Conservation (phyloP, 92 coral and sea anemone genomes). For the Zoanthus gigantus region DNA sequence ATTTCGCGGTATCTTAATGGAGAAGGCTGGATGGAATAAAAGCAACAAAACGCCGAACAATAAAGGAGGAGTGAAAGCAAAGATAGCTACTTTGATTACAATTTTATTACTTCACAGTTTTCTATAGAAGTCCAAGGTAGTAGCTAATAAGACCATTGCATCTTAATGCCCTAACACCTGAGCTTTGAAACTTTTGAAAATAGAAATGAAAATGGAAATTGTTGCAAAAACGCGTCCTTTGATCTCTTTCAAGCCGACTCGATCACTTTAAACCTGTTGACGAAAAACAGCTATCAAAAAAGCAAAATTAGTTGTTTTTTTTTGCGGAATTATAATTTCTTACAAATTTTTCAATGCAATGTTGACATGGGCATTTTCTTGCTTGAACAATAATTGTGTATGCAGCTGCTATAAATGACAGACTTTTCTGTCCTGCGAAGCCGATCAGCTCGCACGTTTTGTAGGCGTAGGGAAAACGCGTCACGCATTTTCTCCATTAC, state of each 20-base stretch:
- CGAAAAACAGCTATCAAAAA: conserved; percentile 3
- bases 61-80: conserved; percentile 26
- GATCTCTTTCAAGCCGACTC: conserved; percentile 1
- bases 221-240: conserved; percentile 31
- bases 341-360: conserved; percentile 18
- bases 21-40: background rate
- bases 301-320: conserved; percentile 22
- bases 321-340: conserved; percentile 32
- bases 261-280: background rate
- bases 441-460: conserved; percentile 36
- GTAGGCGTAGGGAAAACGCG: conserved; percentile 6
- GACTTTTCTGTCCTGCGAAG: conserved; percentile 45
- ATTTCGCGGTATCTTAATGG: conserved; percentile 4
- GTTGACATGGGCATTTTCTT: conserved; percentile 20
- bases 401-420: conserved; percentile 39
- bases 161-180: conserved; percentile 52
- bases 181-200: conserved; percentile 14
- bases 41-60: conserved; percentile 42
- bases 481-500: conserved; percentile 15
- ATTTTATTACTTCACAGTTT: conserved; percentile 61
- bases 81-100: conserved; percentile 66
- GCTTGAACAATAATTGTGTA: conserved; percentile 7
- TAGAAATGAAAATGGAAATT: background rate
- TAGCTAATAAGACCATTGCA: conserved; percentile 53
- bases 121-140: conserved; percentile 56